These are phyloP conservation scores for Pyrocephalus nanus DNA, from an alignment of 2,797 vertebrate species.

Conservation along the genomic window DNA sequence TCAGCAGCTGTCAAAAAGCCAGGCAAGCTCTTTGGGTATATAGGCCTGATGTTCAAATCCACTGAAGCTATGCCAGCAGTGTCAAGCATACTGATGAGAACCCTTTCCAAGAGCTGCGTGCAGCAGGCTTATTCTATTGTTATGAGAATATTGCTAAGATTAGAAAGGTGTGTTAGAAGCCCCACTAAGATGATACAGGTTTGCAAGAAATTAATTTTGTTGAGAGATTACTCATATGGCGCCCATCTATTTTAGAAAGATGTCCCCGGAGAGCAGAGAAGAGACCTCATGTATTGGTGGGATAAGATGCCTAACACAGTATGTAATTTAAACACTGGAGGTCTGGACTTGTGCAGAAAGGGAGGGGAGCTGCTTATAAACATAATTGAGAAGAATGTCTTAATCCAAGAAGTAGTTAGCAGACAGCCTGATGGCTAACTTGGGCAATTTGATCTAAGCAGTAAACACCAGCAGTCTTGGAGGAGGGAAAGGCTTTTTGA, in stretches of 20 bases:
- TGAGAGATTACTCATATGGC: constrained; percentile 23
- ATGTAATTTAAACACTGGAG: constrained; percentile 21
- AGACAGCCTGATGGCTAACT: background rate
- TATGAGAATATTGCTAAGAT: background rate
- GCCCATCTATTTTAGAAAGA: constrained; percentile 8
- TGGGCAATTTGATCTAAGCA: constrained; percentile 10
- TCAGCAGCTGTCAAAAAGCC: constrained; percentile 57
- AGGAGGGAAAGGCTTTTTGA: background rate
- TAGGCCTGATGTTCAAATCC: constrained; percentile 27
- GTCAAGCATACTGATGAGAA: constrained; percentile 19
- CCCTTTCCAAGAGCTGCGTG: accelerated
- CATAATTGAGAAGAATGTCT: constrained; percentile 16
- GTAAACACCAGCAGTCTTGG: background rate
- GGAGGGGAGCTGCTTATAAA: background rate
- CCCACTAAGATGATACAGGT: background rate
- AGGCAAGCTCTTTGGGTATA: constrained; percentile 22
- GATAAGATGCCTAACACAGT: background rate
- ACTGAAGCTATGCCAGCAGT: constrained; percentile 46
- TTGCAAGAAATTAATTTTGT: constrained; percentile 3
- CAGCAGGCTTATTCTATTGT: background rate
- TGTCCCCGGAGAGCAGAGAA: background rate
- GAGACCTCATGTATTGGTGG: background rate
- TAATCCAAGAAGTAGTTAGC: constrained; percentile 4
- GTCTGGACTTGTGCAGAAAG: background rate
- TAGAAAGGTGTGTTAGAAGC: background rate